Percentiles rank a stretch among this genome's conserved stretches.
Evolutionary conservation across 2,113 vertebrate species (phyloP).

Genomic region (Caretta caretta): DNA sequence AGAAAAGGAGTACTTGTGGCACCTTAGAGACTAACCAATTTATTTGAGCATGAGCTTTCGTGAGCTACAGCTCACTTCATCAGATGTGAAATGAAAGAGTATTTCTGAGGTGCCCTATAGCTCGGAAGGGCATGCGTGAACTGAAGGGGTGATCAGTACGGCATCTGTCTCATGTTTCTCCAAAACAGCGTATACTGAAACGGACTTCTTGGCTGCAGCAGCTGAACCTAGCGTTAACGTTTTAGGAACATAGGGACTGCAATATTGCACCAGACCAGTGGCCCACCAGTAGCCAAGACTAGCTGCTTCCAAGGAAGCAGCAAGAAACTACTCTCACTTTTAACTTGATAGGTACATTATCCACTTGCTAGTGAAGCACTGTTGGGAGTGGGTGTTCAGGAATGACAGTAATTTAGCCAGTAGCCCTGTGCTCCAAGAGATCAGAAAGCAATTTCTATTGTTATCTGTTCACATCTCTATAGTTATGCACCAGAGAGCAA

Average conservation of each 20-base stretch:
- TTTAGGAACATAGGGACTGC: background rate
- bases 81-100: constrained; percentile 4
- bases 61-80: no score
- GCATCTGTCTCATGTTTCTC: background rate
- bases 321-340: background rate
- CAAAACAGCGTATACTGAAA: background rate
- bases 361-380: background rate
- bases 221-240: background rate
- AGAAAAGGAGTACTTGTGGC: no score
- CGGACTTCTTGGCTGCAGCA: background rate
- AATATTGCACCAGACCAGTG: background rate
- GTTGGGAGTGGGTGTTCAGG: background rate
- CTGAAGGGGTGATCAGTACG: background rate
- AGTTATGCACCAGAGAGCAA: background rate
- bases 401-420: background rate
- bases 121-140: background rate
- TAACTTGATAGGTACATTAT: background rate
- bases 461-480: background rate
- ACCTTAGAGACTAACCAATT: no score
- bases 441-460: fast-evolving
- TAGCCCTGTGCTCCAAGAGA: background rate
- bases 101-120: background rate
- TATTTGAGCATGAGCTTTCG: no score
- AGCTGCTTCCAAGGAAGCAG: background rate
- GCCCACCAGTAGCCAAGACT: background rate